phyloP scores from a whole-genome alignment of 2,113 vertebrate genomes.

The Rynchops niger region DNA sequence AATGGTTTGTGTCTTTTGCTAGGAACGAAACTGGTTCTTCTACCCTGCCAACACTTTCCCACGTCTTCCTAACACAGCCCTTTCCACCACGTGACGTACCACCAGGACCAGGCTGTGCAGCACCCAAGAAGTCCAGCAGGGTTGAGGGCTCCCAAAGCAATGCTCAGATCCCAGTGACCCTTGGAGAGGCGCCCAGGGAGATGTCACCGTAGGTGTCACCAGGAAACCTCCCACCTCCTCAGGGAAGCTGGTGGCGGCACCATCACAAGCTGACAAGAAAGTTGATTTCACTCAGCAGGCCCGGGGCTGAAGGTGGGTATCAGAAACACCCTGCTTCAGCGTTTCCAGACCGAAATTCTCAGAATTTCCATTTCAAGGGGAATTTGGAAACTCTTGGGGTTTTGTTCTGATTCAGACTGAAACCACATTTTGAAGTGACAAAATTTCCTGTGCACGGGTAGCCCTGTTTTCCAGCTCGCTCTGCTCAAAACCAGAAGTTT shows the following conservation, averaged over 20 bases:
- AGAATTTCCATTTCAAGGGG: constrained; percentile 41
- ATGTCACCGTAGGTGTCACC: background rate
- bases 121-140: background rate
- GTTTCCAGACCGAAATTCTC: background rate
- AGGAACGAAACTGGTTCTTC: background rate
- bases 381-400: constrained; percentile 13
- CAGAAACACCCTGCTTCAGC: background rate
- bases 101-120: background rate
- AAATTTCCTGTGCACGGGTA: background rate
- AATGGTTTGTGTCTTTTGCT: background rate
- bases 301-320: background rate
- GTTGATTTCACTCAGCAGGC: background rate
- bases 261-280: background rate
- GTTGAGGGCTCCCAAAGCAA: background rate
- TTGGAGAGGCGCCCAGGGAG: rapidly evolving
- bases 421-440: constrained; percentile 2
- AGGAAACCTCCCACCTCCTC: background rate
- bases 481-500: background rate
- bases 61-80: background rate
- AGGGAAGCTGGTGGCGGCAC: background rate
- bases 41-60: background rate
- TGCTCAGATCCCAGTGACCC: rapidly evolving
- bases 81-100: background rate
- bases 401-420: constrained; percentile 46
- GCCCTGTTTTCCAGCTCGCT: background rate